A percentile compares a stretch with the other conserved stretches of the same genome.
Evolutionary conservation across 2,113 vertebrate genomes (phyloP).

Genomic region (Larimichthys polyactis): DNA sequence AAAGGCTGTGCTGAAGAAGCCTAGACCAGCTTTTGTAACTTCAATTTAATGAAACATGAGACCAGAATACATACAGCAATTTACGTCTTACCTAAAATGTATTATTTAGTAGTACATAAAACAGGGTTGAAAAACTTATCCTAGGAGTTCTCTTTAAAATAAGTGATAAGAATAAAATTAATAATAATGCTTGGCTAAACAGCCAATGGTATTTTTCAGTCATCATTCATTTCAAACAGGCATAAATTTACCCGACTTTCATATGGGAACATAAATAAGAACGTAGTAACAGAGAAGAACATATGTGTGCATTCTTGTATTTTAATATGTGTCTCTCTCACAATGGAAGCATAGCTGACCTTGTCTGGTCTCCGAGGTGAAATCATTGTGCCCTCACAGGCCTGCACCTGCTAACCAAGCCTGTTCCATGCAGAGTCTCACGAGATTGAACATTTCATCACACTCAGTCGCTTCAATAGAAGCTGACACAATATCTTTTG

Average conservation of each 20-base stretch:
- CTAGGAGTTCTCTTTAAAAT: not conserved
- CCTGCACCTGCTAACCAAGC: conserved; percentile 54
- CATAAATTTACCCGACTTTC: not conserved
- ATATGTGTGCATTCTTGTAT: conserved; percentile 11
- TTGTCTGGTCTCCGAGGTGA: conserved; percentile 74
- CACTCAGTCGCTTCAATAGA: conserved; percentile 11
- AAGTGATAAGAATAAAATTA: not conserved
- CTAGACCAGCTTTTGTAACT: not conserved
- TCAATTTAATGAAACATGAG: not conserved
- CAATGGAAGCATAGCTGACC: conserved; percentile 60
- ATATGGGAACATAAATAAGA: not conserved
- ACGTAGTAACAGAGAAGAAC: not conserved
- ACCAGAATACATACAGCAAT: not conserved
- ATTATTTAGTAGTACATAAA: not conserved
- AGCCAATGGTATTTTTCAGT: not conserved
- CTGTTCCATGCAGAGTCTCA: not conserved
- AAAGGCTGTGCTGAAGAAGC: too few relatives aligned
- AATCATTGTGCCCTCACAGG: conserved; percentile 36
- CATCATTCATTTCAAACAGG: not conserved
- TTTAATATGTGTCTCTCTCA: conserved; percentile 11
- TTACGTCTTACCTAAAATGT: too few relatives aligned
- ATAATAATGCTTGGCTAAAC: not conserved
- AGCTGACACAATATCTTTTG: conserved; percentile 61
- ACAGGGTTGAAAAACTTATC: not conserved
- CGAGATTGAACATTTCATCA: conserved; percentile 71